phyloP scores from a whole-genome alignment of 2,113 vertebrate species.

The Anguilla japonica region DNA sequence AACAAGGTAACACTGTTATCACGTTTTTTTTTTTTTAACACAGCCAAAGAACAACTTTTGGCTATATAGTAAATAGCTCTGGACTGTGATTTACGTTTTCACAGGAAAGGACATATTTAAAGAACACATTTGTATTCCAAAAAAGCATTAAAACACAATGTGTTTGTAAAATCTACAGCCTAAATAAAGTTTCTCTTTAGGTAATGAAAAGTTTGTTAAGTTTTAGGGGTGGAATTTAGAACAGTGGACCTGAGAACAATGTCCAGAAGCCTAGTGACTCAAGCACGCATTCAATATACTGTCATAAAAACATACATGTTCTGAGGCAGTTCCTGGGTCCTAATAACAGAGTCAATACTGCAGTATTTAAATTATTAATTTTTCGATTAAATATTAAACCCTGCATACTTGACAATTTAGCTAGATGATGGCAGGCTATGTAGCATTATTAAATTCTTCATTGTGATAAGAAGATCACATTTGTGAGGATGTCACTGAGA shows the following conservation, averaged over 20 bases:
- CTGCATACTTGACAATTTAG: neutral
- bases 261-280: neutral
- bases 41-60: neutral
- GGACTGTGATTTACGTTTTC: neutral
- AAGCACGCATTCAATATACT: neutral
- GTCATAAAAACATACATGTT: neutral
- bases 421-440: neutral
- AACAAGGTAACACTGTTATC: neutral
- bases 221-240: too few species aligned
- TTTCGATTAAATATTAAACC: neutral
- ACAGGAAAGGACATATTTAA: neutral
- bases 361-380: constrained; percentile 3
- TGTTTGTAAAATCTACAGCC: too few species aligned
- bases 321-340: constrained; percentile 5
- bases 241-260: too few species aligned
- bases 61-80: neutral
- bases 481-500: neutral
- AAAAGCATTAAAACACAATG: too few species aligned
- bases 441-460: neutral
- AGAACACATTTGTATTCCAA: too few species aligned
- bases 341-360: constrained; percentile 5
- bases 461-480: neutral
- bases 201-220: neutral
- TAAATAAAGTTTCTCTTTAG: neutral
- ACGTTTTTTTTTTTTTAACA: neutral